Percentiles rank a stretch among this genome's conserved stretches.
These are phyloP conservation scores for Scaeva pyrastri DNA, from an alignment of 2,888 invertebrate genomes.

Conservation along the genomic window DNA sequence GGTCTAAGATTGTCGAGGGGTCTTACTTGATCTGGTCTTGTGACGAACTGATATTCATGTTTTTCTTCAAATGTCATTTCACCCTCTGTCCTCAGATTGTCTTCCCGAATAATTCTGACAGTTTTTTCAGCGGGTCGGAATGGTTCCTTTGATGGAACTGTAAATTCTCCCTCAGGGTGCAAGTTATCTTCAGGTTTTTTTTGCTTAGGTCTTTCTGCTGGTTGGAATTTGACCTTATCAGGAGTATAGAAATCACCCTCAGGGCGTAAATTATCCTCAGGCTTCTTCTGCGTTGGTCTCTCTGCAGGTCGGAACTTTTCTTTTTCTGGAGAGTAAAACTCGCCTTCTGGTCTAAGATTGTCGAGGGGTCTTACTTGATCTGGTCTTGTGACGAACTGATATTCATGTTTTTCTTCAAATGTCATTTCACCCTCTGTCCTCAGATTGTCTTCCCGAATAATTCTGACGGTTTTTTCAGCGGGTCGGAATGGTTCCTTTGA, in stretches of 20 bases:
- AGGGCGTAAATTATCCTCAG: slow-evolving; percentile 85
- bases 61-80: slow-evolving; percentile 81
- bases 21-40: slow-evolving; percentile 82
- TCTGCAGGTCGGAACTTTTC: slow-evolving; percentile 83
- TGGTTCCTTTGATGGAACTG: slow-evolving; percentile 78
- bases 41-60: slow-evolving; percentile 80
- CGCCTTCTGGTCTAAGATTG: slow-evolving; percentile 86
- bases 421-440: no score
- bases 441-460: no score
- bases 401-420: no score
- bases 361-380: slow-evolving; percentile 84
- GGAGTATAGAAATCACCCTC: slow-evolving; percentile 86
- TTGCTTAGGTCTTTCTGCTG: no score
- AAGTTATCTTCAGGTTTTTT: no score
- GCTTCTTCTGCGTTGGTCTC: slow-evolving; percentile 84
- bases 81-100: slow-evolving; percentile 85
- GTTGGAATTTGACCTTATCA: slow-evolving; percentile 60
- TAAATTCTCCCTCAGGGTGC: no score
- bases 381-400: no score
- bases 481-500: no score
- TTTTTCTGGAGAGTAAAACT: slow-evolving; percentile 85
- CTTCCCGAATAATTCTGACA: slow-evolving; percentile 85
- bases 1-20: slow-evolving; percentile 85
- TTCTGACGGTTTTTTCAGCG: no score
- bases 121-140: slow-evolving; percentile 84